Conservation (phyloP, 2,113 vertebrate species). For the Lanius collurio region DNA sequence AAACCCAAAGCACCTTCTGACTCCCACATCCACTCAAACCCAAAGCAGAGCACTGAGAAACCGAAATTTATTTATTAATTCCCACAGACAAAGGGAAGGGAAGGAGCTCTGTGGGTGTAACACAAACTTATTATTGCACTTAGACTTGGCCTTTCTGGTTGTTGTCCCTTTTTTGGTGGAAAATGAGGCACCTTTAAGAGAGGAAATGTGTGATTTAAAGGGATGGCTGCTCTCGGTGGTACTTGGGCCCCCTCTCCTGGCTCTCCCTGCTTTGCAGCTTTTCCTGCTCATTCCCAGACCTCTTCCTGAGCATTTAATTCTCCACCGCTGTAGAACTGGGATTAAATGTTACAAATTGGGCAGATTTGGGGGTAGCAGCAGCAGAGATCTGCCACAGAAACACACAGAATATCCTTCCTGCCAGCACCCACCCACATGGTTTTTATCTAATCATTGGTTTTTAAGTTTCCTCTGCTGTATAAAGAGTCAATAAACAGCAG, state of each 20-base stretch:
- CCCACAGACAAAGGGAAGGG: no score
- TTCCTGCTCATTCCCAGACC: no score
- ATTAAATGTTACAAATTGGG: fast-evolving
- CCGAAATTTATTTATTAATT: not conserved
- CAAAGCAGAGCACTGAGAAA: not conserved
- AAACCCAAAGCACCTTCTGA: not conserved
- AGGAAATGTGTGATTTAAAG: fast-evolving
- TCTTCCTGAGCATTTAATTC: fast-evolving
- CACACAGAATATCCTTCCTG: fast-evolving
- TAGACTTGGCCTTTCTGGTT: not conserved
- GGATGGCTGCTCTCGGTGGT: not conserved
- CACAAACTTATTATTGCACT: not conserved
- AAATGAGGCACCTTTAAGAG: fast-evolving
- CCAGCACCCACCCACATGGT: fast-evolving
- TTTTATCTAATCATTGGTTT: fast-evolving
- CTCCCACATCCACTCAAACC: not conserved
- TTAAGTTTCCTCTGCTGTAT: not conserved
- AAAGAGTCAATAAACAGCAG: not conserved
- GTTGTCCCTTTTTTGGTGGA: fast-evolving
- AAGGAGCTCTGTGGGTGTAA: not conserved
- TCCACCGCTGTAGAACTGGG: fast-evolving
- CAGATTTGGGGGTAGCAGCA: not conserved
- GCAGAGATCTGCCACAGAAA: not conserved
- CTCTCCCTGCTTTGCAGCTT: not conserved
- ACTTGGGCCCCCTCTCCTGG: constrained; percentile 46